Evolutionary conservation across 2,888 invertebrate species (phyloP).

Genomic region (Operophtera brumata): DNA sequence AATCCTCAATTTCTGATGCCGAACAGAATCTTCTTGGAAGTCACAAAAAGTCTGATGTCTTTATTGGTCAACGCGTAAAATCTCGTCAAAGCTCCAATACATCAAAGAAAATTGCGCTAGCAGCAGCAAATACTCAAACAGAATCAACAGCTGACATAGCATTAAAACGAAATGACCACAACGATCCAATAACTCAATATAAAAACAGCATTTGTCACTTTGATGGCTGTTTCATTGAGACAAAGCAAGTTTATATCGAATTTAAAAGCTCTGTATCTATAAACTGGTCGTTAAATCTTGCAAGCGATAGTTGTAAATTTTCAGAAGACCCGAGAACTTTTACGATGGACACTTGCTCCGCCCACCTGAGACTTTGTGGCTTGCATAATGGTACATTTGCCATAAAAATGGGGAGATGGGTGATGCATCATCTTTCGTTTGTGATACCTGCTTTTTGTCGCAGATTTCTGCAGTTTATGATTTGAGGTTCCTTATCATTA

Average conservation of each 20-base stretch:
- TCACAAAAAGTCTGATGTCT: neutral
- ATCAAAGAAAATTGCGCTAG: slow-evolving; percentile 1
- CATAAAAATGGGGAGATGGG: slow-evolving; percentile 54
- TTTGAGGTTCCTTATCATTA: neutral
- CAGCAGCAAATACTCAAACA: neutral
- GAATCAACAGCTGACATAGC: slow-evolving; percentile 8
- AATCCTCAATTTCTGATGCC: too few relatives aligned
- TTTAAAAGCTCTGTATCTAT: slow-evolving; percentile 74
- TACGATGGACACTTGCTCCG: slow-evolving; percentile 69
- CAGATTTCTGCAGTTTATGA: slow-evolving; percentile 4
- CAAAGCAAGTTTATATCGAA: slow-evolving; percentile 69
- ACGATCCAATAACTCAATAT: slow-evolving; percentile 46
- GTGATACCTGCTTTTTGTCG: slow-evolving; percentile 16
- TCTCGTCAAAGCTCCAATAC: neutral
- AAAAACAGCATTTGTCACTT: slow-evolving; percentile 54
- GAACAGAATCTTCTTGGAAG: neutral
- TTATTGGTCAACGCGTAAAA: slow-evolving; percentile 3
- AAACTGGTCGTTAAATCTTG: slow-evolving; percentile 78
- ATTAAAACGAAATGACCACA: slow-evolving; percentile 31
- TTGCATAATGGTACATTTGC: slow-evolving; percentile 58
- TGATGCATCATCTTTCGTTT: slow-evolving; percentile 19
- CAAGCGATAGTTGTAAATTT: slow-evolving; percentile 76
- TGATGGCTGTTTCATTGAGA: slow-evolving; percentile 60
- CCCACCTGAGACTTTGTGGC: slow-evolving; percentile 73
- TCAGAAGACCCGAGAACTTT: slow-evolving; percentile 64